Conservation (phyloP, 2,113 vertebrate species). For the Zapornia atra region DNA sequence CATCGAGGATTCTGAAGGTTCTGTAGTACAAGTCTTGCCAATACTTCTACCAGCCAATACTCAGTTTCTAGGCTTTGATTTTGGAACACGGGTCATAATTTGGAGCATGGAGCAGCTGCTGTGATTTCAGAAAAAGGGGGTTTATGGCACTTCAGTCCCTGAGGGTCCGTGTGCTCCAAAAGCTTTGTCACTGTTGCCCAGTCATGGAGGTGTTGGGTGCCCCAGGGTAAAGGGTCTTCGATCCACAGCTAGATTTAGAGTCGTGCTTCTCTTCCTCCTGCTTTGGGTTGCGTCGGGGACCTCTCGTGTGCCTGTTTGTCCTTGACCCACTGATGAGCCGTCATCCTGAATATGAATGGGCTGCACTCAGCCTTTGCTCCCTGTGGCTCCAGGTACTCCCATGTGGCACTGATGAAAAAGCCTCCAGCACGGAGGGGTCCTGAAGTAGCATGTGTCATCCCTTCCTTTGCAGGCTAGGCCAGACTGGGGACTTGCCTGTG, state of each 20-base stretch:
- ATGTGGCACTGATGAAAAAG: not conserved
- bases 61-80: not conserved
- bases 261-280: too few species aligned
- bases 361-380: not conserved
- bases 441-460: not conserved
- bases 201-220: not conserved
- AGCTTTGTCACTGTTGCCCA: not conserved
- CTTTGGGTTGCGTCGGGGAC: not conserved
- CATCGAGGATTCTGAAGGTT: not conserved
- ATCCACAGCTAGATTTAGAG: too few species aligned
- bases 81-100: not conserved
- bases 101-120: not conserved
- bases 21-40: not conserved
- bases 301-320: not conserved
- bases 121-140: rapidly evolving
- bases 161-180: rapidly evolving
- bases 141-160: not conserved
- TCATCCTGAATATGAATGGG: rapidly evolving
- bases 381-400: rapidly evolving
- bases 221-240: not conserved
- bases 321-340: not conserved
- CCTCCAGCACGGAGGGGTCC: too few species aligned
- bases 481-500: rapidly evolving
- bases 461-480: not conserved
- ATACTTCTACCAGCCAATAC: not conserved